Percentiles rank a stretch among this genome's conserved stretches.
Conservation (phyloP, 2,113 vertebrate genomes). For the Cnemophilus loriae region DNA sequence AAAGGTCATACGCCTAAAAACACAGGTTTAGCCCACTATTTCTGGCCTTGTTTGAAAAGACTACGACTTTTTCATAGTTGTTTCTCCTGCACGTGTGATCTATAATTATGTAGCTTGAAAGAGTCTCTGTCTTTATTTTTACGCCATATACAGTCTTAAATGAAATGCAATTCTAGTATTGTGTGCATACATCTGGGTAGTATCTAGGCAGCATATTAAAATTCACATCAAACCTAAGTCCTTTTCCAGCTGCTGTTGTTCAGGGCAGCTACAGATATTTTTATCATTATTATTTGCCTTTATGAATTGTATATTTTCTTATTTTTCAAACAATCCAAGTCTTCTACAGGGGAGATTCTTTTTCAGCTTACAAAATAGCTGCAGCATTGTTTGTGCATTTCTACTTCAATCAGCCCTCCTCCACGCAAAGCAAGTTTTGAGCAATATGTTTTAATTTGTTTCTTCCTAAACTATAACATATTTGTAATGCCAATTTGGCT, state of each 20-base stretch:
- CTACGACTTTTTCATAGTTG: constrained; percentile 11
- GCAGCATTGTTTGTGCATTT: background rate
- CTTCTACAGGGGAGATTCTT: background rate
- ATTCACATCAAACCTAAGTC: background rate
- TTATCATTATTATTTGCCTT: background rate
- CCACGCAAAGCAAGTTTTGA: background rate
- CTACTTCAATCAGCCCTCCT: background rate
- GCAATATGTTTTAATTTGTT: background rate
- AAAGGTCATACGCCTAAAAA: constrained; percentile 69
- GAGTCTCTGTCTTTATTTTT: constrained; percentile 30
- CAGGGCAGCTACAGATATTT: background rate
- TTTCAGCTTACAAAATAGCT: background rate
- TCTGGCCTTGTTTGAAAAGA: constrained; percentile 56
- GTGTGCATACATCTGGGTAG: constrained; percentile 43
- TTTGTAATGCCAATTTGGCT: background rate
- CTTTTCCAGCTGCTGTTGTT: background rate
- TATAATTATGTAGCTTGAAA: constrained; percentile 41
- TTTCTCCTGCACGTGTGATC: constrained; percentile 19
- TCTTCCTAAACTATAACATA: background rate
- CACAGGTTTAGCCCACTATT: constrained; percentile 45
- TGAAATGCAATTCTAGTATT: constrained; percentile 46
- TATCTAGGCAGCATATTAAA: constrained; percentile 4
- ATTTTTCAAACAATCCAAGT: background rate
- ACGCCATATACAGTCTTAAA: constrained; percentile 43
- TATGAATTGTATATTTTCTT: background rate